Conservation (phyloP, 2,113 vertebrate genomes). For the Mixornis gularis region DNA sequence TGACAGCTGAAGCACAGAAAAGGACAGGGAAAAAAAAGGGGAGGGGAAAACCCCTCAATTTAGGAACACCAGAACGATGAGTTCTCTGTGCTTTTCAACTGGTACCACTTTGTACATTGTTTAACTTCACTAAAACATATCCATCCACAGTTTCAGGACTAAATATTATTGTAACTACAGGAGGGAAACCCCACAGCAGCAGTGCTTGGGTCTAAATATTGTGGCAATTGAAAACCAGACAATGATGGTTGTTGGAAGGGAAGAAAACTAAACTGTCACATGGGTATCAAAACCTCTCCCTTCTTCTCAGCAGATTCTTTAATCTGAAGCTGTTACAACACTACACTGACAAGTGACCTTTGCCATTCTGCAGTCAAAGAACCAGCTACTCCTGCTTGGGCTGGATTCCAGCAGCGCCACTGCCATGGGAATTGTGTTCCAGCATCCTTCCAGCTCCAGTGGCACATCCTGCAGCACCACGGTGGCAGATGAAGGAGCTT, state of each 20-base stretch:
- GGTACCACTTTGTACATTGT: not conserved
- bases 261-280: not conserved
- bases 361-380: fast-evolving
- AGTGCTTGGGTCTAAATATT: not conserved
- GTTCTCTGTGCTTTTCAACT: not conserved
- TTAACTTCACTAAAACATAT: not conserved
- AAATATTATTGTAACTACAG: not conserved
- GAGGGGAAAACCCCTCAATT: not conserved
- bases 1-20: not conserved
- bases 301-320: not conserved
- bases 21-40: not conserved
- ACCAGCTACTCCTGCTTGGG: fast-evolving
- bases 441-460: not conserved
- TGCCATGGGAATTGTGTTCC: not conserved
- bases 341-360: not conserved
- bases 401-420: not conserved
- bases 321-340: not conserved
- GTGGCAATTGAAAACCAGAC: not conserved
- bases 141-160: not conserved
- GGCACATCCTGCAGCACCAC: not conserved
- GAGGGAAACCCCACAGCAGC: not conserved
- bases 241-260: not conserved
- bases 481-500: not conserved
- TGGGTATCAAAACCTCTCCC: not conserved
- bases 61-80: not conserved